Evolutionary conservation across 30 jellyfish, hydroid and myxozoan species (phyloP), one percentile per base, ranked within the genome.

Genomic region (Nemopilema nomurai): DNA sequence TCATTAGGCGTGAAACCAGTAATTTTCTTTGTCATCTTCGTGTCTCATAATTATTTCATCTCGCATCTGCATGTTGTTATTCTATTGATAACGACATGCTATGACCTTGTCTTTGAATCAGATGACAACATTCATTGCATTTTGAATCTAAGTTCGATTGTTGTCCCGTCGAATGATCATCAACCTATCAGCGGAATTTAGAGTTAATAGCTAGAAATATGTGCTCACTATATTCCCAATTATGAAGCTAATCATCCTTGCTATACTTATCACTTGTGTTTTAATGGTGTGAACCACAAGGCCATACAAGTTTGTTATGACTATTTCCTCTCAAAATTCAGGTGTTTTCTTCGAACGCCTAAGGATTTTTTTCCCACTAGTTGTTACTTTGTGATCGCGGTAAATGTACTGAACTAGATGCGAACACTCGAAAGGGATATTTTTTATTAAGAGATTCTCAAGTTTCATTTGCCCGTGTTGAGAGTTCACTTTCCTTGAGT

Each of bases 161-260:
- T 73, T 73, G 50, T 28, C 83, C 69, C 30, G 83, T 41, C 83
- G 83, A 18, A n/a, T n/a, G 83, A 32, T 73, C 83, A 73, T 73
- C 83, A 73, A 73, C 83, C 83, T 73, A 73, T 73, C 83, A 73
- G 21, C 8, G 83, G 70, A 28, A 73, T 66, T 73, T 73, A 73
- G 22, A 73, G 22, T 19, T 73, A 30, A 73, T 30, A 30, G 68
- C 83, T 23, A 25, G 33, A 28, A 32, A 30, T 73, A 73, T 32
- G 69, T 73, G 70, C 30, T 16, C 33, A 23, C 41, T 73, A 66
- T 73, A 73, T 69, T 73, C 33, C 28, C 51, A 67, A 41, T 30
- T 64, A 41, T 73, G 49, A 73, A 16, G 9, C 28, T 66, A 73
- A 73, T 73, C 83, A 73, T n/a, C 83, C 49, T 13, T 18, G 49